Base-by-base conservation (phyloP, 2,113 vertebrate genomes). In the Chloebia gouldiae region DNA sequence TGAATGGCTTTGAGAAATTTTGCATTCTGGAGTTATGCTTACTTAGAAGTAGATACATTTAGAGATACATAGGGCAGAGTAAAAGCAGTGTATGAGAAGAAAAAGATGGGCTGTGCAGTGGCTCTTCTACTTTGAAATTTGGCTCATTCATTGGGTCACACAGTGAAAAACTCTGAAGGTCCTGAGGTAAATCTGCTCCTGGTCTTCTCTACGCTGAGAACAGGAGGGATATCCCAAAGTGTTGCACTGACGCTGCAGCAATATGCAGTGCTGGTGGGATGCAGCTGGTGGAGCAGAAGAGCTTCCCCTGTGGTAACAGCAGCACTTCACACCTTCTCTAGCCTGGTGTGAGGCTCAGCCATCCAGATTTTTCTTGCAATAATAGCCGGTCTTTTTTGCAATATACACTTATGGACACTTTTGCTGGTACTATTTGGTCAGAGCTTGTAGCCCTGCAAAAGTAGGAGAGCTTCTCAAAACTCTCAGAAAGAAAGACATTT, bases 391-490 rank as follows among this genome's bases (percentile, higher is more conserved):
- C 47, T 54, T 64, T 5, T 54, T 91, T 69, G 25, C 40, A 51
- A 23, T n/a, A 50, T 2, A 17, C 2, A 20, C 13, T 33, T 76
- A 21, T 0, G 2, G 30, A 53, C 27, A 42, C 4, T 49, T 81
- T 33, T 78, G 37, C 25, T 82, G 30, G 8, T 57, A 27, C 39
- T 47, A 3, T 69, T 42, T 65, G 30, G 25, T 22, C 23, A 77
- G 63, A 81, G 16, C 19, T 28, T 53, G 11, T 42, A 69, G 21
- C 13, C 8, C 9, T 57, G 24, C 16, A 80, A 59, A 72, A 39
- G 11, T 23, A 66, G 51, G 9, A 80, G 7, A 45, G 21, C 4
- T 81, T 8, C 51, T 25, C 60, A 20, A 57, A 71, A 27, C 6
- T 50, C 15, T 12, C 39, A 88, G 27, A 63, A 86, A 59, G 50